Conservation (phyloP, 2,797 vertebrate species). For the Coregonus ussuriensis region DNA sequence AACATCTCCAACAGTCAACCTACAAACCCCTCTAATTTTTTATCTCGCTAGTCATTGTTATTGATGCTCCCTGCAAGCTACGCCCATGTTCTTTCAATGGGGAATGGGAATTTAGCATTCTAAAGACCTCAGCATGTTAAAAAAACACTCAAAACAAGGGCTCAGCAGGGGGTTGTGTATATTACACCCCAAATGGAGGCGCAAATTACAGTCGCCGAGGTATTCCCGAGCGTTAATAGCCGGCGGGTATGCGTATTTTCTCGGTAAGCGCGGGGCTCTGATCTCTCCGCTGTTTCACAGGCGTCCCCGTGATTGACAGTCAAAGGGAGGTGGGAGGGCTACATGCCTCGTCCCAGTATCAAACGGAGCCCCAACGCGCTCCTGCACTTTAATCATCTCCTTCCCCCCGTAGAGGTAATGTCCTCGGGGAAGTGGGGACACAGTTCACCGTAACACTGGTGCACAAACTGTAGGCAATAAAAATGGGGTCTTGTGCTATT, state of each 20-base stretch:
- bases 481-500: conserved; percentile 16
- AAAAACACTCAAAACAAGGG: neutral
- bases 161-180: neutral
- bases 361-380: neutral
- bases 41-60: neutral
- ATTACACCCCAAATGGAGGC: neutral
- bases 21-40: too few relatives aligned
- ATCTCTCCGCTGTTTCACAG: conserved; percentile 29
- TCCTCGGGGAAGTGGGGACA: conserved; percentile 7
- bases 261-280: conserved; percentile 1
- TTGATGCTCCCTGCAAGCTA: neutral
- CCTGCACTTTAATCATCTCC: conserved; percentile 35
- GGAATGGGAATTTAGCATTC: conserved; percentile 11
- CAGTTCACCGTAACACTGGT: conserved; percentile 6
- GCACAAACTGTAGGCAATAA: conserved; percentile 7
- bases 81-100: neutral
- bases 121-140: conserved; percentile 7
- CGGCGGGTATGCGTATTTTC: conserved; percentile 10
- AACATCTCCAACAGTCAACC: neutral
- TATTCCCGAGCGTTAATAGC: neutral
- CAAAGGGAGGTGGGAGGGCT: conserved; percentile 12
- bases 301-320: conserved; percentile 42
- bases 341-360: conserved; percentile 10
- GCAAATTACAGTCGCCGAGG: neutral
- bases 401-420: conserved; percentile 16